Percentiles rank a stretch among this genome's conserved stretches.
Conservation (phyloP, 2,797 vertebrate species). For the Onychomys torridus region DNA sequence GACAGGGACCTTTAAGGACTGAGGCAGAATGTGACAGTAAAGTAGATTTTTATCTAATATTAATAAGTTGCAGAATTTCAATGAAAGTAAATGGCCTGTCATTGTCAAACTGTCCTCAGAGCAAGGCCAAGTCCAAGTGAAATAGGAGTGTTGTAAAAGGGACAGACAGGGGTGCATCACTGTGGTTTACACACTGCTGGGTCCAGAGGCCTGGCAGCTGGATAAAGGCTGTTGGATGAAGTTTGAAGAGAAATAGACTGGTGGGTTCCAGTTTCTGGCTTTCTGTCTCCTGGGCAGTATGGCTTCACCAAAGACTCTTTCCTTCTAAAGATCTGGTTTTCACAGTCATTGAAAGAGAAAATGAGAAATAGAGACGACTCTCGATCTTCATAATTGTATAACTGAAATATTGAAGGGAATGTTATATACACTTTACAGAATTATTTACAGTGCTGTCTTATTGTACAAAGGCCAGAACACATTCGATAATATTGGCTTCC, state of each 20-base stretch:
- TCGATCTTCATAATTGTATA: background rate
- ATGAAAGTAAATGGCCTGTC: background rate
- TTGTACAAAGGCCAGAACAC: background rate
- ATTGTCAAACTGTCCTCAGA: background rate
- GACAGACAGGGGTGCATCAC: accelerated
- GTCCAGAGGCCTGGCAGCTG: background rate
- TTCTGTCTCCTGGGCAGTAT: background rate
- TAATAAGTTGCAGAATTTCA: constrained; percentile 25
- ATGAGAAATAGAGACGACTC: background rate
- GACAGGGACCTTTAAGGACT: background rate
- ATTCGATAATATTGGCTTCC: background rate
- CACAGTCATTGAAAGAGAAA: background rate
- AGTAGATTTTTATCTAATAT: background rate
- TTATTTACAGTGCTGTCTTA: background rate
- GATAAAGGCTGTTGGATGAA: background rate
- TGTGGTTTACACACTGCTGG: background rate
- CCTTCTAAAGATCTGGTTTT: background rate
- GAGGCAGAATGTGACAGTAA: background rate
- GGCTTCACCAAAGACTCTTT: background rate
- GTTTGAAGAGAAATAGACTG: background rate
- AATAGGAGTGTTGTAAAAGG: background rate
- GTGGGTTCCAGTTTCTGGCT: background rate
- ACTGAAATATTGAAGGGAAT: constrained; percentile 10
- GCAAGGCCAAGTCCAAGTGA: background rate
- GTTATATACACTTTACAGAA: background rate